Base-by-base conservation (phyloP, 2,113 vertebrate species). In the Vulpes vulpes region DNA sequence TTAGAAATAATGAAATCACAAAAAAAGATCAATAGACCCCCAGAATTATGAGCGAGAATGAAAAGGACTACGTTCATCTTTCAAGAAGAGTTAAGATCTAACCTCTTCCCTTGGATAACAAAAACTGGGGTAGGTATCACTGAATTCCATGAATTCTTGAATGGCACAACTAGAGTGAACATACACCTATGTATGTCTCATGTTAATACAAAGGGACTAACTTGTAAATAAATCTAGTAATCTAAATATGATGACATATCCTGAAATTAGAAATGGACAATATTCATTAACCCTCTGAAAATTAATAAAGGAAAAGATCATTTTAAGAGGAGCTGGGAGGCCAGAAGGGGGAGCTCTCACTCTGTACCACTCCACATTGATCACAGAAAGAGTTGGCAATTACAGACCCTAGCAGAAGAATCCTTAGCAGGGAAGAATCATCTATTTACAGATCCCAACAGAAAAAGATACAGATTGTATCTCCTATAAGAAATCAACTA, bases 1-100 rank as follows among this genome's bases (percentile, higher is more conserved):
- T 23, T 82, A 9, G 49, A 94, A 93, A 74, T 32, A 81, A 84
- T 19, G 5, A 62, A 67, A 49, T 65, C 32, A 82, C 62, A 53
- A 81, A 95, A 95, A 73, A 51, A 87, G 10, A 93, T 82, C 82
- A 73, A 90, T 80, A 65, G 27, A 80, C 3, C 65, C 69, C 10
- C 32, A 62, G 14, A 80, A 93, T 71, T 32, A 64, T 35, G 38
- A 93, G 12, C 59, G 14, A 85, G 35, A 89, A 73, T n/a, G n/a
- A 23, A 74, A 94, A 62, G 69, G 32, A 59, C 27, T 71, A 67
- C 19, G 8, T 87, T 19, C 8, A 30, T 80, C 14, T 65, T 73
- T 79, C 15, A 89, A 67, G 9, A 73, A 85, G 43, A 57, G 19
- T 59, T 82, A 17, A 55, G 0, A 51, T 32, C 5, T 67, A 23